Base-by-base conservation (phyloP, 2,113 vertebrate species). In the Dissostichus mawsoni region DNA sequence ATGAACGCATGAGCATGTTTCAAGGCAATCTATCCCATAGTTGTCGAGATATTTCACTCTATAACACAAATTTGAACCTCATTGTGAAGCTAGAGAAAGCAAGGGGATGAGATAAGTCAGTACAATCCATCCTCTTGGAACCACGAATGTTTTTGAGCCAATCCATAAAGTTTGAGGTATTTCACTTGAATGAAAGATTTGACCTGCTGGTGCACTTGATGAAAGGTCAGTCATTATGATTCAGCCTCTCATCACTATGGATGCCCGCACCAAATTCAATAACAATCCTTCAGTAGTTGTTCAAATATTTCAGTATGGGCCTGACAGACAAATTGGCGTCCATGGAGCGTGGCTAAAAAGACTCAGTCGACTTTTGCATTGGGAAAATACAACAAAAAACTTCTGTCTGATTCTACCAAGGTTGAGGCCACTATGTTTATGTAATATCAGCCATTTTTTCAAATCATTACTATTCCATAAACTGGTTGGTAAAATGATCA, bases 401-500 rank as follows among this genome's bases (percentile, higher is more conserved):
- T 41, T 41, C 36, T 8, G 36, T 41, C 36, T 41, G 36, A 41
- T 1, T 41, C 36, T 41, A 41, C 36, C 65, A 55, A 84, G 66
- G 56, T 63, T 80, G 62, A 56, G 69, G 84, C 75, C 74, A 5
- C 76, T 41, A 45, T 88, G 84, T 91, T 83, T 90, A 81, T 87
- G 83, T 71, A 89, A 89, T 78, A 88, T 84, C 74, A 62, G 65
- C 62, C 67, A 81, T 87, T 41, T 8, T 88, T 80, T 86, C 86
- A 84, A 69, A 69, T 85, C 76, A 67, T 87, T 86, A 67, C 63
- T 79, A 59, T 76, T 74, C 80, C 71, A 81, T 86, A 87, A 92
- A 90, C 69, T 69, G 69, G 55, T 79, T 90, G 75, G 84, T 87
- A 80, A 87, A 84, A 86, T 80, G 81, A 86, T 89, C 70, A 81